Conservation (phyloP, 2,888 invertebrate genomes). For the Busseola fusca region DNA sequence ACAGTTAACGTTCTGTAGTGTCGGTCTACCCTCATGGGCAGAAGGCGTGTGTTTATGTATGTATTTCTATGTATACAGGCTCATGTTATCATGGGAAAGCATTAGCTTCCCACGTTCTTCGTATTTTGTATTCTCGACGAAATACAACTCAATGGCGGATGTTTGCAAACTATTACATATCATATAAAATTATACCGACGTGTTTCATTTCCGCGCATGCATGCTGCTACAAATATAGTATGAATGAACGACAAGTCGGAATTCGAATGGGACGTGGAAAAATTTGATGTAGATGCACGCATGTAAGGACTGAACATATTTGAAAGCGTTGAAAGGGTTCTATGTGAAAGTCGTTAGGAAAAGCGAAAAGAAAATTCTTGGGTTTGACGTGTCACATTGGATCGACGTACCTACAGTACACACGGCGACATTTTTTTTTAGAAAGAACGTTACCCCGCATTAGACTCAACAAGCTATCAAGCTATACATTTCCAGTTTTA, state of each 20-base stretch:
- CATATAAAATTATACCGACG: slow-evolving; percentile 55
- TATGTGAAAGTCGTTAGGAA: slow-evolving; percentile 23
- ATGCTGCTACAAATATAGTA: slow-evolving; percentile 48
- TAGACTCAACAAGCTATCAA: background rate
- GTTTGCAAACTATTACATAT: slow-evolving; percentile 53
- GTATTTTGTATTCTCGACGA: slow-evolving; percentile 57
- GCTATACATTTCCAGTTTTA: background rate
- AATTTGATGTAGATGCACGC: slow-evolving; percentile 27
- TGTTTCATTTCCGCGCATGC: slow-evolving; percentile 60
- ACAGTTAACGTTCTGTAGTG: background rate
- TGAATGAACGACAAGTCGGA: slow-evolving; percentile 50
- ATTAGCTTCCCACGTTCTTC: slow-evolving; percentile 46
- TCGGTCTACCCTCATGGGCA: background rate
- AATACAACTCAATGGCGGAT: slow-evolving; percentile 52
- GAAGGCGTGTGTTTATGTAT: background rate
- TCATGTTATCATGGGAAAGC: slow-evolving; percentile 27
- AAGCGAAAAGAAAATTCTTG: background rate
- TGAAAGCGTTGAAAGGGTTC: slow-evolving; percentile 30
- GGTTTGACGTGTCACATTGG: background rate
- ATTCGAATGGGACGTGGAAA: slow-evolving; percentile 50
- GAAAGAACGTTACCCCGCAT: too few relatives aligned
- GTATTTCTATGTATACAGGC: background rate
- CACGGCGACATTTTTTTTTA: background rate
- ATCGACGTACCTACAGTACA: background rate
- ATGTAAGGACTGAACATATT: slow-evolving; percentile 7